Conservation (phyloP, 2,888 invertebrate species). For the Pristionchus fissidentatus region DNA sequence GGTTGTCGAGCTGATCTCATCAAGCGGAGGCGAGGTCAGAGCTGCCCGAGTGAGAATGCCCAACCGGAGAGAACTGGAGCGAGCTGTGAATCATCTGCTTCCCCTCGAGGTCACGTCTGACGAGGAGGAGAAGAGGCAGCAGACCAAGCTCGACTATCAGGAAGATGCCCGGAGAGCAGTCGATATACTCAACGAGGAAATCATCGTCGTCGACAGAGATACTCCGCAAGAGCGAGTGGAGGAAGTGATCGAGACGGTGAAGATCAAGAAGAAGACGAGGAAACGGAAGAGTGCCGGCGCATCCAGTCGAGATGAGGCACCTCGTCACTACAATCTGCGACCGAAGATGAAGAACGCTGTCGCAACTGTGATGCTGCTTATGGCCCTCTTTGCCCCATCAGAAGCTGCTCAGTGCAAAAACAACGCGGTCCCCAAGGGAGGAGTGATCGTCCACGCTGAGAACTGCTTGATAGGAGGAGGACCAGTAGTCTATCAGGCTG, state of each 20-base stretch:
- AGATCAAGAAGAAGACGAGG: background rate
- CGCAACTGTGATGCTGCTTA: background rate
- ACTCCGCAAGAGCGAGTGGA: too few species aligned
- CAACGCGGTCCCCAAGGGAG: background rate
- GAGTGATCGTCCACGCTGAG: background rate
- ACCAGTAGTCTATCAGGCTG: background rate
- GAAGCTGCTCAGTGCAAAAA: background rate
- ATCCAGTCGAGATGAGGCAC: too few species aligned
- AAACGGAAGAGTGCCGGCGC: background rate
- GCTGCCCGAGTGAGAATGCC: background rate
- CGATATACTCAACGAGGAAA: background rate
- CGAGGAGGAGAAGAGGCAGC: background rate
- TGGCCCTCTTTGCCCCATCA: background rate
- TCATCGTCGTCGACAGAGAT: background rate
- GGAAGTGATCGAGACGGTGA: background rate
- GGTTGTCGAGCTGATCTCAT: background rate
- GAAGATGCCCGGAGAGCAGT: too few species aligned
- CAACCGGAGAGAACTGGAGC: background rate
- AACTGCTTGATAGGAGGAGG: background rate
- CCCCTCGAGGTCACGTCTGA: background rate
- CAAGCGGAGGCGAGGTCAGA: background rate
- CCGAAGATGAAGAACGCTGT: background rate
- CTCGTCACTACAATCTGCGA: background rate
- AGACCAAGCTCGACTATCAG: background rate
- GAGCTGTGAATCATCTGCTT: background rate